These are phyloP conservation scores for Albula goreensis DNA, from an alignment of 2,113 vertebrate genomes.

Conservation along the genomic window DNA sequence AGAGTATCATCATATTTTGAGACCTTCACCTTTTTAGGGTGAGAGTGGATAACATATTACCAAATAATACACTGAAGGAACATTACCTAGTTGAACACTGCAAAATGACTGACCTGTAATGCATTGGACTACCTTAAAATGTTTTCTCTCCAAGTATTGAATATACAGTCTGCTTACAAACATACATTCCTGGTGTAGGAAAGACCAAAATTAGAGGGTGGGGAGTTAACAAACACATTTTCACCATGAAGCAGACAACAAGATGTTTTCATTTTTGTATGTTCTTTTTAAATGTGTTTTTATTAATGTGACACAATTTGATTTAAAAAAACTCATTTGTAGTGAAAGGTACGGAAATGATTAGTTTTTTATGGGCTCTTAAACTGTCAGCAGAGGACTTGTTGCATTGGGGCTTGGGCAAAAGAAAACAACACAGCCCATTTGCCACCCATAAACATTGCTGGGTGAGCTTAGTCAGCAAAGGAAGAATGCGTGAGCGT, in stretches of 20 bases:
- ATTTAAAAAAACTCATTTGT: neutral
- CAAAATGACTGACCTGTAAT: neutral
- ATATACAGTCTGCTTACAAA: neutral
- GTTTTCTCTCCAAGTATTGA: neutral
- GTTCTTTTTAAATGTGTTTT: neutral
- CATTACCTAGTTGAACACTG: neutral
- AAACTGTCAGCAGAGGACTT: neutral
- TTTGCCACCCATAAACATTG: conserved; percentile 59
- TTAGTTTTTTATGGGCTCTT: neutral
- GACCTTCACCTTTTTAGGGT: neutral
- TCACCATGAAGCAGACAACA: neutral
- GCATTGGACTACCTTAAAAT: neutral
- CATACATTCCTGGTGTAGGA: neutral
- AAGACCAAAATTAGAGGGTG: neutral
- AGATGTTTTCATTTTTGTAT: neutral
- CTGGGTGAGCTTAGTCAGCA: conserved; percentile 57
- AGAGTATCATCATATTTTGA: neutral
- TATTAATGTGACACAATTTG: neutral
- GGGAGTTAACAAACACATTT: neutral
- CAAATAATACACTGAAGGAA: neutral
- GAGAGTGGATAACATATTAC: neutral
- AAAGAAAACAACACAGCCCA: conserved; percentile 39
- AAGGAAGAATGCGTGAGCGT: conserved; percentile 41
- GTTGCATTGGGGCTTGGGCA: conserved; percentile 40
- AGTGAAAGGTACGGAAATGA: neutral